Conservation (phyloP, 30 jellyfish, hydroid and myxozoan species). For the Sanderia malayensis region DNA sequence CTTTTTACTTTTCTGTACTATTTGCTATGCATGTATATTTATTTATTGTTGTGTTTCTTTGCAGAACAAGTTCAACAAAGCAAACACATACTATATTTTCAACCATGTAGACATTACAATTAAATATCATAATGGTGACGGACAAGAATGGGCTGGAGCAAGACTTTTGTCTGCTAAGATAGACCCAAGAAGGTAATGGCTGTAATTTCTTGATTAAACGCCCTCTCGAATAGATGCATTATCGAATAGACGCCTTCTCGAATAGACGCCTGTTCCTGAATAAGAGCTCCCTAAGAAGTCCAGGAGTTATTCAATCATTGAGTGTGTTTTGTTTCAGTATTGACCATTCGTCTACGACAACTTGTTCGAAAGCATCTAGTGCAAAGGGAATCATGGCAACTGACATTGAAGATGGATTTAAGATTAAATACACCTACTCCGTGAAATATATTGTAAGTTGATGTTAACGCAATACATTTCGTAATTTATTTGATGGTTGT, state of each 20-base stretch:
- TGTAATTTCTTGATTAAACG: no score
- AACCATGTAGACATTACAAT: constrained; percentile 85
- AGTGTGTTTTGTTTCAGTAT: constrained; percentile 36
- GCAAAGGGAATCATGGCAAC: constrained; percentile 83
- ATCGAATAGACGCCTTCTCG: no score
- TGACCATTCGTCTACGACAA: constrained; percentile 26
- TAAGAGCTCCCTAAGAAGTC: no score
- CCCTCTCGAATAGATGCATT: no score
- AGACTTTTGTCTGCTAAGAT: constrained; percentile 88
- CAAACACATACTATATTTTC: constrained; percentile 80
- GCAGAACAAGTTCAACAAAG: constrained; percentile 76
- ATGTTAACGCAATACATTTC: no score
- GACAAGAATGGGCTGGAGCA: constrained; percentile 96
- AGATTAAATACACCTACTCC: constrained; percentile 73
- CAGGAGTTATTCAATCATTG: no score
- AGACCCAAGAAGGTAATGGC: constrained; percentile 83
- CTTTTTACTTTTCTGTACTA: no score
- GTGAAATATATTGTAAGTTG: constrained; percentile 70
- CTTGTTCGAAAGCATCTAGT: constrained; percentile 57
- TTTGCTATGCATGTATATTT: no score
- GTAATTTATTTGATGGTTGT: no score
- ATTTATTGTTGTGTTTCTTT: background rate
- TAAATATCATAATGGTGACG: constrained; percentile 73
- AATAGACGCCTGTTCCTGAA: no score
- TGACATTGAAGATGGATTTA: constrained; percentile 24